phyloP scores from a whole-genome alignment of 2,888 invertebrate species.

The Leptopilina myrica region DNA sequence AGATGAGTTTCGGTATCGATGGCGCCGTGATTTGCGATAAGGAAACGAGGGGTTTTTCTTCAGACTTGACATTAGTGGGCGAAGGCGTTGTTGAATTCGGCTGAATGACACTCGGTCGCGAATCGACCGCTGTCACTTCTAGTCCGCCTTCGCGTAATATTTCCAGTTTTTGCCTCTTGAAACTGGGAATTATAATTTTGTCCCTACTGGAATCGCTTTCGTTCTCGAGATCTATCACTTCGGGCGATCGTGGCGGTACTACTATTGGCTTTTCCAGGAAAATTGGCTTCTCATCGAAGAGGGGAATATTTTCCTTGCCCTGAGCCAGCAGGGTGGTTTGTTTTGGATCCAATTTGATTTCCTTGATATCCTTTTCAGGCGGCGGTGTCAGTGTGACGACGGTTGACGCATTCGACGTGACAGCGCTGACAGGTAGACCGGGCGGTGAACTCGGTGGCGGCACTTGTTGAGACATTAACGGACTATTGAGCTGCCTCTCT shows the following conservation, averaged over 20 bases:
- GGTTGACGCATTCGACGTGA: slow-evolving; percentile 72
- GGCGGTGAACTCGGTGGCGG: slow-evolving; percentile 66
- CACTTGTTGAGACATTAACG: slow-evolving; percentile 64
- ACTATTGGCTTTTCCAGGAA: slow-evolving; percentile 72
- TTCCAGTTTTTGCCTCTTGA: slow-evolving; percentile 85
- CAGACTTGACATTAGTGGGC: slow-evolving; percentile 68
- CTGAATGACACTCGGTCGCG: slow-evolving; percentile 78
- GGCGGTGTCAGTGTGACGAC: slow-evolving; percentile 75
- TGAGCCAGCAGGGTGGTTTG: slow-evolving; percentile 76
- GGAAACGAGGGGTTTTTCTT: slow-evolving; percentile 60
- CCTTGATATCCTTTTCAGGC: slow-evolving; percentile 75
- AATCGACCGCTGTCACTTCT: slow-evolving; percentile 84
- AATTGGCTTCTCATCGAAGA: slow-evolving; percentile 72
- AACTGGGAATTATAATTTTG: slow-evolving; percentile 75
- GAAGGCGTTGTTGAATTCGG: slow-evolving; percentile 76
- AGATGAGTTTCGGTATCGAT: slow-evolving; percentile 73
- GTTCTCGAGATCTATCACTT: slow-evolving; percentile 81
- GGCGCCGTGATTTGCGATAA: slow-evolving; percentile 56
- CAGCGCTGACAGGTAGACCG: slow-evolving; percentile 65
- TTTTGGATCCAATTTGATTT: slow-evolving; percentile 71
- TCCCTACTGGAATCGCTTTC: slow-evolving; percentile 71
- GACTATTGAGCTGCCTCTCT: slow-evolving; percentile 72
- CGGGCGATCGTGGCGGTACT: slow-evolving; percentile 82
- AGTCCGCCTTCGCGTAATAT: slow-evolving; percentile 86
- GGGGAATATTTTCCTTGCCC: slow-evolving; percentile 80